Evolutionary conservation across 2,888 invertebrate species (phyloP), one percentile per base, ranked within the genome.

Genomic region (Cotesia congregata): DNA sequence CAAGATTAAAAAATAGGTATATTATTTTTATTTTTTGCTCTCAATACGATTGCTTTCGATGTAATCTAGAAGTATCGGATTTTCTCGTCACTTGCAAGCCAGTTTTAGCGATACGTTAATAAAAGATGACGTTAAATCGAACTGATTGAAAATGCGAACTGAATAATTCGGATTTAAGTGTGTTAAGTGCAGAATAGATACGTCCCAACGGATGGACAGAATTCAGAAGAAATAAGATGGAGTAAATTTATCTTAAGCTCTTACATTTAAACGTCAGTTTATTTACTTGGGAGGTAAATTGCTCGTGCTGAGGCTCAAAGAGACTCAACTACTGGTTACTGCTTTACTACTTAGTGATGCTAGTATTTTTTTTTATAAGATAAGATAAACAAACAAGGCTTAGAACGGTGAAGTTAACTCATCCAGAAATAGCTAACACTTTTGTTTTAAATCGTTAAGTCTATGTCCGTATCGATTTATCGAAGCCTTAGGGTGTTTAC

Each of bases 401-500:
- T 50, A 50, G 4, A 50, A 50, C 50, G 12, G 7, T 50, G 2
- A 7, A 50, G 50, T 50, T 12, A 50, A 50, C 9, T 50, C 50
- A 50, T 7, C 50, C 12, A 50, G 50, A 50, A 50, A 50, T 7
- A 50, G 1, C 50, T 50, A 50, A 50, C 12, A 12, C 50, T 50
- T 50, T 50, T 50, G 12, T 50, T 50, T 50, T 50, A 50, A 50
- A 50, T 12, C 50, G 50, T 50, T 50, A 50, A 50, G 50, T 50
- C 50, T 50, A 12, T 50, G 50, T 82, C 81, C 78, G 77, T 76
- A 75, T 64, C 67, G 67, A 69, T 65, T 73, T 70, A 76, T 60
- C 17, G 68, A 15, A 61, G 61, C 64, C 39, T 20, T 72, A 40
- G 62, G 67, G 78, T 83, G 80, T 83, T 80, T 75, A 68, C 3